Conservation (phyloP, 2,113 vertebrate genomes). For the Asarcornis scutulata region DNA sequence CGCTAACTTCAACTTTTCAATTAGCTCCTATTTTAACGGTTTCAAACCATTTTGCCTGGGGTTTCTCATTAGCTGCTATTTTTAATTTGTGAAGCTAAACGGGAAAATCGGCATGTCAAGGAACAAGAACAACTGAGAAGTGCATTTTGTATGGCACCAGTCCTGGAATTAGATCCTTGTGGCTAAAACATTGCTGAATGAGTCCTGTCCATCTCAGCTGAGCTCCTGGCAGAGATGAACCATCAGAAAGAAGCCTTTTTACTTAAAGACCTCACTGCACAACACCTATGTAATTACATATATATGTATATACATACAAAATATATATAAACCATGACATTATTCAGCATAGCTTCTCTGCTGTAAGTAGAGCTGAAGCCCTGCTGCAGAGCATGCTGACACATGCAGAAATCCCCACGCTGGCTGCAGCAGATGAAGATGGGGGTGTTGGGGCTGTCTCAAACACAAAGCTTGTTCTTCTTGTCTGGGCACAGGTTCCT, state of each 20-base stretch:
- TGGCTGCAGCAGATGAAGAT: not conserved
- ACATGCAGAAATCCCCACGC: not conserved
- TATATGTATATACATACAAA: not conserved
- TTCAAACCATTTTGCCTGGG: not conserved
- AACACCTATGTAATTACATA: no score
- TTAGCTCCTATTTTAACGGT: not conserved
- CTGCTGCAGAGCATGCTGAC: not conserved
- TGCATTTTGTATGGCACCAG: not conserved
- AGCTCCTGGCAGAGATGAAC: not conserved
- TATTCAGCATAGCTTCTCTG: not conserved
- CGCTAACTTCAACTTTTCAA: not conserved
- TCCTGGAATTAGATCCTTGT: not conserved
- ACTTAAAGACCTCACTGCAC: not conserved
- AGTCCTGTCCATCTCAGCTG: not conserved
- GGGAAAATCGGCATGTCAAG: not conserved
- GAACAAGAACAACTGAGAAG: not conserved
- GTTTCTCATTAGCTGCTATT: not conserved
- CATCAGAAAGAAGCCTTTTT: not conserved
- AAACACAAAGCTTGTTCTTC: not conserved
- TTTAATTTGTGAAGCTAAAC: not conserved
- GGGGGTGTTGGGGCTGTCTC: not conserved
- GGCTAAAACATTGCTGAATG: not conserved
- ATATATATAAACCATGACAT: fast-evolving
- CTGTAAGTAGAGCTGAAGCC: not conserved
- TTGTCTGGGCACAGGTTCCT: not conserved